Base-by-base conservation (phyloP, 1,140 invertebrate genomes). In the Pogonomyrmex californicus region DNA sequence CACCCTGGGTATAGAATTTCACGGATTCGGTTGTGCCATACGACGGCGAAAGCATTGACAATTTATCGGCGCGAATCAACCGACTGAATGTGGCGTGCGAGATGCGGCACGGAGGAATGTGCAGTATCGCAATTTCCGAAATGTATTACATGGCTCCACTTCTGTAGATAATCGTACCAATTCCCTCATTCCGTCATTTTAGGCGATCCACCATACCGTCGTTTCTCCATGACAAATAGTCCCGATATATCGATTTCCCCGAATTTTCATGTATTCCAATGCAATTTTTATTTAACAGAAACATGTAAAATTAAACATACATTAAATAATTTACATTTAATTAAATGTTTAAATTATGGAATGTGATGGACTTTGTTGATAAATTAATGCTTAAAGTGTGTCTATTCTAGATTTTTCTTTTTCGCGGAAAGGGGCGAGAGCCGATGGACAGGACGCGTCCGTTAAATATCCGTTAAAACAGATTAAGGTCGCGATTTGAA, bases 121-220 rank as follows among this genome's bases (percentile, higher is more conserved):
- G 47, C 76, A 47, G 23, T 41, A 86, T 83, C 85, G 73, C 90
- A 91, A 91, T 91, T 91, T 91, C 90, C 90, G 90, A 90, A 91
- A 91, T 91, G 87, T 91, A 91, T 91, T 88, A 91, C 89, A 87
- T 73, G 60, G 56, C 63, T 83, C 87, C 78, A 65, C 83, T 86
- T 87, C 71, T 79, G 58, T 65, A 70, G 73, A 90, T 88, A 75
- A 91, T 91, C 87, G 83, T 63, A 58, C 60, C 86, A 63, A 91
- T 91, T 87, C 86, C 58, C 54, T 73, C 58, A 51, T 76, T 88
- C 70, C 83, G 82, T 71, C 58, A 41, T 62, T 65, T 23, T 71
- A 85, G 36, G 63, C 60, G 76, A 78, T 30, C 60, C 76, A 47
- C 17, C 10, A n/a, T 12, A 4, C 38, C 38, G 4, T 30, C 36